phyloP scores from a whole-genome alignment of 2,888 invertebrate genomes.

The Hetaerina titia region DNA sequence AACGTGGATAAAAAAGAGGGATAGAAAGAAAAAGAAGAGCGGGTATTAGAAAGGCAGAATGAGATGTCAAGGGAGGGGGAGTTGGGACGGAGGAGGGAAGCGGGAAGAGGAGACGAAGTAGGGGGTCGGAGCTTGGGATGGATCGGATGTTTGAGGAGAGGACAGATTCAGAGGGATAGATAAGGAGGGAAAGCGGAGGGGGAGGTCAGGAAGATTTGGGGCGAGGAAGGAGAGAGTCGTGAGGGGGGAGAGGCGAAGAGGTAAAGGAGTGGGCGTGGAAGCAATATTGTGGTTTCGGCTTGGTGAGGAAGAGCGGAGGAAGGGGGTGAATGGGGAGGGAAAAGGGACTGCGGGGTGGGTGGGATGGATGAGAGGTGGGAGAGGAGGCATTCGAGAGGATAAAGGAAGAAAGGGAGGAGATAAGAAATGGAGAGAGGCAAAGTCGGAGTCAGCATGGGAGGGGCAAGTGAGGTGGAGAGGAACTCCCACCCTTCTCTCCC shows the following conservation, averaged over 20 bases:
- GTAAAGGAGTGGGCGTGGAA: neutral
- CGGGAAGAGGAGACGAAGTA: neutral
- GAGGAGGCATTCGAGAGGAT: neutral
- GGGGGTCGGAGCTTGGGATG: neutral
- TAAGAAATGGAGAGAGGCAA: slow-evolving; percentile 6
- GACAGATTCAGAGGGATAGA: slow-evolving; percentile 8
- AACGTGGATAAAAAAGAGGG: neutral
- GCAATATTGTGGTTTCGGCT: slow-evolving; percentile 46
- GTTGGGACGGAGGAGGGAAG: neutral
- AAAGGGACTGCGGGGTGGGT: neutral
- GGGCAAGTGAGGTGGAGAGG: neutral
- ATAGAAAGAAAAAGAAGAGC: neutral
- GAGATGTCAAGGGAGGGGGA: slow-evolving; percentile 20
- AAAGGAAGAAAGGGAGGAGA: neutral
- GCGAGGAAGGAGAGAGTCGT: neutral
- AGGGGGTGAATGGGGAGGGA: neutral
- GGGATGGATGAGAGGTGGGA: slow-evolving; percentile 4
- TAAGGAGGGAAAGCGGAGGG: neutral
- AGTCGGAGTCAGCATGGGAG: neutral
- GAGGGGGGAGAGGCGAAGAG: neutral
- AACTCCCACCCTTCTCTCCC: neutral
- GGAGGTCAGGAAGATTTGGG: neutral
- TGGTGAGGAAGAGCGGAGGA: neutral
- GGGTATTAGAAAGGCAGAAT: slow-evolving; percentile 20
- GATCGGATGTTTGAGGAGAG: slow-evolving; percentile 34